Percentiles rank a stretch among this genome's conserved stretches.
These are phyloP conservation scores for Triplophysa siluroides DNA, from an alignment of 2,113 vertebrate genomes.

Conservation along the genomic window DNA sequence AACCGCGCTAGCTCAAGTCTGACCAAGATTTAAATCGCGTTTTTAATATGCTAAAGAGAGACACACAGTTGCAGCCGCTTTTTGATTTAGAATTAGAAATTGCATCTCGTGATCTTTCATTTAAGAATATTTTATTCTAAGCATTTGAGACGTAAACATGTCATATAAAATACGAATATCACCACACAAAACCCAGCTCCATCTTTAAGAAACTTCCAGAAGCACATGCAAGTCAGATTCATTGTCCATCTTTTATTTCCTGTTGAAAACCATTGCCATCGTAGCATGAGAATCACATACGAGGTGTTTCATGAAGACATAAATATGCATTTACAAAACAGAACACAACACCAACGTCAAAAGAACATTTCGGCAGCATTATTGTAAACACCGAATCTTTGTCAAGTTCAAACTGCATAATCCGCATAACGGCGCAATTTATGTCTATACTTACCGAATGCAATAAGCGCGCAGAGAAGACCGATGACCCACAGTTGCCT, in stretches of 20 bases:
- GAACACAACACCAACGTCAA: background rate
- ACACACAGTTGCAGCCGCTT: too few relatives aligned
- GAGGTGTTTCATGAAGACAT: background rate
- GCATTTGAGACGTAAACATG: too few relatives aligned
- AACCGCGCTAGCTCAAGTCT: background rate
- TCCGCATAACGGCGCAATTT: background rate
- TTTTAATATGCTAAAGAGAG: too few relatives aligned
- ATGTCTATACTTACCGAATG: constrained; percentile 81
- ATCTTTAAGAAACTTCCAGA: constrained; percentile 57
- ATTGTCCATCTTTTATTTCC: constrained; percentile 15
- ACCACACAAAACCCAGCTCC: background rate
- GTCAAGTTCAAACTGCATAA: constrained; percentile 45
- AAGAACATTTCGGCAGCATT: background rate
- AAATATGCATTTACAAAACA: background rate
- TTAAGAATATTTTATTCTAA: too few relatives aligned
- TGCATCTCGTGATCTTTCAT: background rate
- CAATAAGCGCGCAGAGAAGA: constrained; percentile 78
- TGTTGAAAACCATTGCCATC: background rate
- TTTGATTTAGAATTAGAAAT: background rate
- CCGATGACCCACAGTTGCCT: constrained; percentile 81
- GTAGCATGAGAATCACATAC: background rate
- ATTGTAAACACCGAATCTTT: background rate
- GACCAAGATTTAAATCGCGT: too few relatives aligned
- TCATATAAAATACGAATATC: too few relatives aligned
- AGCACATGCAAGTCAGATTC: constrained; percentile 29